phyloP scores from a whole-genome alignment of 2,113 vertebrate genomes.

The Meles meles region DNA sequence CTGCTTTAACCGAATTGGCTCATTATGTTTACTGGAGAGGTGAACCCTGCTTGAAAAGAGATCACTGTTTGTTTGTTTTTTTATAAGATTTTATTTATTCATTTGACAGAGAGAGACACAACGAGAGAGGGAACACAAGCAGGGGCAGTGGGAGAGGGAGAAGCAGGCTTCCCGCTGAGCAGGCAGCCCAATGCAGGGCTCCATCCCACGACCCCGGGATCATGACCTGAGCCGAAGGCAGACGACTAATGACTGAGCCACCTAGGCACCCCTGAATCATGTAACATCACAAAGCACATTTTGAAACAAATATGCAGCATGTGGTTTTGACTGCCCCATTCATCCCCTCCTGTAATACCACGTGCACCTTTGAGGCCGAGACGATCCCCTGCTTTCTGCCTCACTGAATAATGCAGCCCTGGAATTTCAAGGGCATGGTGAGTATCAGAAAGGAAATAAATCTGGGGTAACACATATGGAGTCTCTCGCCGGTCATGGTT shows the following conservation, averaged over 20 bases:
- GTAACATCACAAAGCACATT: not conserved
- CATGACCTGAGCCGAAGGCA: no score
- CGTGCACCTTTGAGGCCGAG: not conserved
- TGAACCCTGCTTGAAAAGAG: not conserved
- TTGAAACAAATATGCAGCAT: not conserved
- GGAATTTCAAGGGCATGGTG: slow-evolving; percentile 62
- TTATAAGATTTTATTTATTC: no score
- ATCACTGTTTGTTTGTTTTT: not conserved
- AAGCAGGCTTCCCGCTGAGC: no score
- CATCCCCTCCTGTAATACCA: not conserved
- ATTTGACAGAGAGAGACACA: no score
- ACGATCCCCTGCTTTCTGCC: slow-evolving; percentile 48
- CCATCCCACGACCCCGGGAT: no score
- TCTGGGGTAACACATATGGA: slow-evolving; percentile 40
- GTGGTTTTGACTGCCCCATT: not conserved
- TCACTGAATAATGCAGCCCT: slow-evolving; percentile 56
- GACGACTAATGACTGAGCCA: no score
- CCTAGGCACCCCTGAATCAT: not conserved
- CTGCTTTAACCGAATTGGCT: not conserved
- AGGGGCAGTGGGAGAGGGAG: no score
- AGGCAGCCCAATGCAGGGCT: no score
- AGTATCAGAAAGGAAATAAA: slow-evolving; percentile 41
- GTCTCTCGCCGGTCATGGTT: not conserved
- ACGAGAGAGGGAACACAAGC: no score
- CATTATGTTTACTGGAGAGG: slow-evolving; percentile 20